Percentiles rank a stretch among this genome's conserved stretches.
These are phyloP conservation scores for Anoplolepis gracilipes DNA, from an alignment of 1,140 invertebrate genomes.

Conservation along the genomic window DNA sequence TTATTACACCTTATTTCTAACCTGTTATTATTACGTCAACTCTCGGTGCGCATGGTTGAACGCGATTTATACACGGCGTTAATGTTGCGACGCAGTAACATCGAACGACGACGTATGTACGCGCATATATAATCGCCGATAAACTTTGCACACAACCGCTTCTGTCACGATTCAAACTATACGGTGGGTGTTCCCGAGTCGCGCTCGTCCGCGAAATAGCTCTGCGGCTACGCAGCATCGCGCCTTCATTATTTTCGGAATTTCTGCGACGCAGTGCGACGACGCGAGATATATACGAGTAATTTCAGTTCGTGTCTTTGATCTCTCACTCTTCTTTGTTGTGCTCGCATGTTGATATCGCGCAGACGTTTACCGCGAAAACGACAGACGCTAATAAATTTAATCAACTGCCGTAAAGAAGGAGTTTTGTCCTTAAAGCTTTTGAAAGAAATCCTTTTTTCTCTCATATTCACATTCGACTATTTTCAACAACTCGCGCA, in stretches of 20 bases:
- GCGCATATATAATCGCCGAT: conserved; percentile 25
- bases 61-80: conserved; percentile 18
- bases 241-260: conserved; percentile 53
- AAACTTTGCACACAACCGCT: conserved; percentile 28
- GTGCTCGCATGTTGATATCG: background rate
- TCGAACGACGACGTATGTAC: conserved; percentile 17
- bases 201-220: conserved; percentile 31
- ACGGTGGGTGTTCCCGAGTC: background rate
- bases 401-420: background rate
- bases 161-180: conserved; percentile 23
- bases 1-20: no score
- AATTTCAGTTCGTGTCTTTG: background rate
- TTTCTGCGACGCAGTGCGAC: conserved; percentile 10
- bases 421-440: background rate
- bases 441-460: background rate
- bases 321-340: background rate
- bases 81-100: conserved; percentile 38
- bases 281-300: conserved; percentile 1
- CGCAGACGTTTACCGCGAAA: background rate
- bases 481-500: no score
- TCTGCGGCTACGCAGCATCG: conserved; percentile 6
- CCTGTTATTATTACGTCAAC: no score
- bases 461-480: background rate
- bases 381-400: conserved; percentile 5
- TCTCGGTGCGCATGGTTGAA: background rate